Percentiles rank a stretch among this genome's conserved stretches.
Evolutionary conservation across 1,140 invertebrate genomes (phyloP).

Genomic region (Pseudoatta argentina): DNA sequence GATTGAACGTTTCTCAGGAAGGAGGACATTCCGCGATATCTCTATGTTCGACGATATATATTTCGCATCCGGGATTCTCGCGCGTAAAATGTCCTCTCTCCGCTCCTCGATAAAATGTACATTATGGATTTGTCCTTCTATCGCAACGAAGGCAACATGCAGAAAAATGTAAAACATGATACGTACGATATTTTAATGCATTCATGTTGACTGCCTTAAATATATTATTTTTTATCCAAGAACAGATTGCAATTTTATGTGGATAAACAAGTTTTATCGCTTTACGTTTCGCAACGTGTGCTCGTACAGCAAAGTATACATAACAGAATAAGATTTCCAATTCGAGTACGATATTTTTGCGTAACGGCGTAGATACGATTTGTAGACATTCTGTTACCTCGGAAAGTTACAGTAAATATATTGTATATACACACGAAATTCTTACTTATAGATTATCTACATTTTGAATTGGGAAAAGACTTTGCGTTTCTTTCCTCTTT

Average conservation of each 20-base stretch:
- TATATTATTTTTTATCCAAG: conserved; percentile 8
- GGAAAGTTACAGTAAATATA: conserved; percentile 26
- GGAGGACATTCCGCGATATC: conserved; percentile 42
- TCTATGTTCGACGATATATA: conserved; percentile 53
- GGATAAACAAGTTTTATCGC: conserved; percentile 42
- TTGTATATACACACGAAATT: background rate
- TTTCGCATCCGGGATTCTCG: conserved; percentile 23
- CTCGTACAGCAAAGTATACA: background rate
- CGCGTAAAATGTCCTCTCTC: conserved; percentile 35
- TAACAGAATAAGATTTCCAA: conserved; percentile 40
- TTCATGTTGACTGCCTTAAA: background rate
- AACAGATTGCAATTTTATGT: conserved; percentile 23
- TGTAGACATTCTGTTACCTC: background rate
- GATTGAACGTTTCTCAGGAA: conserved; percentile 66
- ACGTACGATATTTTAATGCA: conserved; percentile 31
- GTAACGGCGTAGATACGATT: conserved; percentile 10
- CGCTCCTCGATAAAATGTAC: conserved; percentile 37
- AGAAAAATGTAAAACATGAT: conserved; percentile 17
- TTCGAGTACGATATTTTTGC: conserved; percentile 28
- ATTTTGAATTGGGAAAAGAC: conserved; percentile 21
- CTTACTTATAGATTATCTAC: background rate
- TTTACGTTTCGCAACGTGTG: conserved; percentile 2
- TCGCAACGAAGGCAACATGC: background rate
- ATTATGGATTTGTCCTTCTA: conserved; percentile 34
- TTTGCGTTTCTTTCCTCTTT: conserved; percentile 1